phyloP scores from a whole-genome alignment of 2,797 vertebrate species.

The Vespertilio murinus region DNA sequence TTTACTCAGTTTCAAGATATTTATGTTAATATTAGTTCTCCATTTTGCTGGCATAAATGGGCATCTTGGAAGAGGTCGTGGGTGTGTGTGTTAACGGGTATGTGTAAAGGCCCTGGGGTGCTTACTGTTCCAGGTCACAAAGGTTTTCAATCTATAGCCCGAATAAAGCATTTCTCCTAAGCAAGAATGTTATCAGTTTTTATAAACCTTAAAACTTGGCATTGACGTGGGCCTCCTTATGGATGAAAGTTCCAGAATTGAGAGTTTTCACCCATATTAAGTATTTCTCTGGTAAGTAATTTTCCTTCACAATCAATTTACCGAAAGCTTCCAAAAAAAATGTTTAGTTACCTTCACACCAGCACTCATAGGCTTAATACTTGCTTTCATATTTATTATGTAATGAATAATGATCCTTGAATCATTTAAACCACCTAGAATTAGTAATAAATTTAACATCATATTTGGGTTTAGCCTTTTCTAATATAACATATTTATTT shows the following conservation, averaged over 20 bases:
- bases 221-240: background rate
- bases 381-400: background rate
- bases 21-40: background rate
- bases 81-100: too few relatives aligned
- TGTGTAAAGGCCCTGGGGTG: background rate
- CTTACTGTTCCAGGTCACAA: background rate
- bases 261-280: background rate
- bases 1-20: background rate
- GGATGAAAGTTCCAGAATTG: background rate
- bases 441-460: background rate
- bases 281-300: background rate
- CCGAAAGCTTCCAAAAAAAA: background rate
- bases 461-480: background rate
- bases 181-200: background rate
- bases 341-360: background rate
- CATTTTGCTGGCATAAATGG: background rate
- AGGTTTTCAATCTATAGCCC: background rate
- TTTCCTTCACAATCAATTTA: background rate
- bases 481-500: background rate
- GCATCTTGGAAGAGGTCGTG: background rate
- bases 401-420: background rate
- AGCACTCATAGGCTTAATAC: background rate
- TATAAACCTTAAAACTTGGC: background rate
- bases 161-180: background rate
- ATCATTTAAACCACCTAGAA: background rate